phyloP scores from a whole-genome alignment of 37 sponge, comb jelly and placozoan species.

The Halichondria panicea region DNA sequence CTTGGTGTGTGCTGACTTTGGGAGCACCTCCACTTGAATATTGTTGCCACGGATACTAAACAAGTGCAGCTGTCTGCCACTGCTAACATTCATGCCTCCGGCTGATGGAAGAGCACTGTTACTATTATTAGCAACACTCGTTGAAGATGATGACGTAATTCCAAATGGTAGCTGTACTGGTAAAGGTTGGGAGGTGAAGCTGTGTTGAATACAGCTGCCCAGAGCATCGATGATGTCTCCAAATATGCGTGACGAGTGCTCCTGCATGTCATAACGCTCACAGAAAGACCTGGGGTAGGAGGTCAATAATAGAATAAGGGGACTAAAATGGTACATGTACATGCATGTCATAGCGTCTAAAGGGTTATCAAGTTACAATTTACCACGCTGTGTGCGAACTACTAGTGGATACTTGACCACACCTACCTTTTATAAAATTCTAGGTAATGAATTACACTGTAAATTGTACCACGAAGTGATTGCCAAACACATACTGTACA shows the following conservation, averaged over 20 bases:
- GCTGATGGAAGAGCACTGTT: not conserved
- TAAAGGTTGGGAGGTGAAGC: constrained; percentile 40
- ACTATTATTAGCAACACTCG: not conserved
- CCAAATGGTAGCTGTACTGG: constrained; percentile 23
- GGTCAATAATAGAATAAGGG: too few species aligned
- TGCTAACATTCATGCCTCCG: not conserved
- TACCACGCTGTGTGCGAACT: not conserved
- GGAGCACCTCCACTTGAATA: constrained; percentile 32
- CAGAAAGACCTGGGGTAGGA: constrained; percentile 66
- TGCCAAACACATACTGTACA: too few species aligned
- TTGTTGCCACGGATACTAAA: constrained; percentile 22
- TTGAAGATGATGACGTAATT: constrained; percentile 10
- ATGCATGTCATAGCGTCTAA: not conserved
- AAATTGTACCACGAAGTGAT: too few species aligned
- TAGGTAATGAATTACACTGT: too few species aligned
- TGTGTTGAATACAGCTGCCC: constrained; percentile 85
- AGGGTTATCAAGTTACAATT: not conserved
- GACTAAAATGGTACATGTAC: too few species aligned
- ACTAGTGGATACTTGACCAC: too few species aligned
- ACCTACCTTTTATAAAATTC: too few species aligned
- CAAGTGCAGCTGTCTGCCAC: constrained; percentile 20
- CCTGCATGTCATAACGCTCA: constrained; percentile 92
- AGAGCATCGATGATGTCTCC: constrained; percentile 81
- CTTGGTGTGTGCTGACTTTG: constrained; percentile 43
- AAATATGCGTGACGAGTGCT: constrained; percentile 88